Evolutionary conservation across 2,113 vertebrate species (phyloP), one percentile per base, ranked within the genome.

Genomic region (Paracanthobrama guichenoti): DNA sequence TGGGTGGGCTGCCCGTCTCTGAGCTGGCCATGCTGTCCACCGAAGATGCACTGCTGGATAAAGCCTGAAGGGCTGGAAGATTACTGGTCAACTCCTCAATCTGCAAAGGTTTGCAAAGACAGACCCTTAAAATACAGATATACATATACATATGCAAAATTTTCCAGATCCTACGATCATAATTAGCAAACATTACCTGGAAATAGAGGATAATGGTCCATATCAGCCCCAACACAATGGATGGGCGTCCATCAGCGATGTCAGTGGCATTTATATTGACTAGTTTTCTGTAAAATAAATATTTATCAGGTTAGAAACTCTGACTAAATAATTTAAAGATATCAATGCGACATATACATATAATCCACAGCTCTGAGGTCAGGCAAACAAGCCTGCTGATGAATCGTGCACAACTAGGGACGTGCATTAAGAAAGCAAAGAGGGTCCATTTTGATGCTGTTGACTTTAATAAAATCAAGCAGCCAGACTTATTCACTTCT

Each of bases 181-280:
- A 76, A 55, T 31, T 55, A 16, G 2, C 20, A 42, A 20, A 50
- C 1, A 35, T 75, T 95, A 99, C 98, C 97, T 99, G 98, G 87
- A 98, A 99, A 91, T 99, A 99, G 0, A 99, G 94, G 89, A 99
- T 98, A 87, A 99, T 97, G 87, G 98, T 99, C 98, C 98, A 99
- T 84, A 99, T 86, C 91, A 99, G 92, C 10, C 98, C 98, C 50
- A 99, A 94, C 3, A 99, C 96, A 81, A 99, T 99, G 7, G 98
- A 96, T 1, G 97, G 97, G 26, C 96, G 94, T 72, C 98, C 98
- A 91, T 99, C 98, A 66, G 96, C 98, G 79, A 99, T 99, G 88
- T 99, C 97, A 39, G 97, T 99, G 73, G 96, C 96, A 91, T 99
- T 99, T 87, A 99, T 99, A 94, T 99, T 99, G 91, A 99, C 98